Percentiles rank a stretch among this genome's conserved stretches.
Conservation (phyloP, 2,113 vertebrate species). For the Alosa alosa region DNA sequence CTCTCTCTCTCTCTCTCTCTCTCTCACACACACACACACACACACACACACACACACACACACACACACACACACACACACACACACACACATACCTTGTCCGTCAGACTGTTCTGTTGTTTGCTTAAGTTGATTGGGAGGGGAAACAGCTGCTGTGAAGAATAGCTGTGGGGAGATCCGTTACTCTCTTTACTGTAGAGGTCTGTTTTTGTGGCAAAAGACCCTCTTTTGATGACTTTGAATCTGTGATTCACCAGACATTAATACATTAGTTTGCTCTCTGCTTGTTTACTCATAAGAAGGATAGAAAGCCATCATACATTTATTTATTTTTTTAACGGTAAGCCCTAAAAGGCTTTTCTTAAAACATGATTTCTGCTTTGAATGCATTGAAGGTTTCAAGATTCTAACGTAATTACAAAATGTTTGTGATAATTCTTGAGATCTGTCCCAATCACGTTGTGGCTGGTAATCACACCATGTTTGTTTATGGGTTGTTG, state of each 20-base stretch:
- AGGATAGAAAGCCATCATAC: too few species aligned
- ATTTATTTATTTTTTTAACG: too few species aligned
- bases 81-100: background rate
- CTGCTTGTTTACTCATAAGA: too few species aligned
- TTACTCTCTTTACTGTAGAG: background rate
- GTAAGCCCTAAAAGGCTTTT: too few species aligned
- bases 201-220: background rate
- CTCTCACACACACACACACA: background rate
- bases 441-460: too few species aligned
- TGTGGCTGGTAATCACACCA: too few species aligned
- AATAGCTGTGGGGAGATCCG: background rate
- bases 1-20: background rate
- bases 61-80: slow-evolving; percentile 18
- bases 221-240: background rate
- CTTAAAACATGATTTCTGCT: too few species aligned
- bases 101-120: background rate
- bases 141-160: background rate
- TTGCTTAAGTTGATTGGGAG: slow-evolving; percentile 1
- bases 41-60: slow-evolving; percentile 25
- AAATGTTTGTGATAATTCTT: too few species aligned
- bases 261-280: too few species aligned
- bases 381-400: too few species aligned
- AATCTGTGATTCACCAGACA: background rate
- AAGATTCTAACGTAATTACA: too few species aligned
- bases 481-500: too few species aligned